phyloP scores from a whole-genome alignment of 2,888 invertebrate species.

The Tinea semifulvella region DNA sequence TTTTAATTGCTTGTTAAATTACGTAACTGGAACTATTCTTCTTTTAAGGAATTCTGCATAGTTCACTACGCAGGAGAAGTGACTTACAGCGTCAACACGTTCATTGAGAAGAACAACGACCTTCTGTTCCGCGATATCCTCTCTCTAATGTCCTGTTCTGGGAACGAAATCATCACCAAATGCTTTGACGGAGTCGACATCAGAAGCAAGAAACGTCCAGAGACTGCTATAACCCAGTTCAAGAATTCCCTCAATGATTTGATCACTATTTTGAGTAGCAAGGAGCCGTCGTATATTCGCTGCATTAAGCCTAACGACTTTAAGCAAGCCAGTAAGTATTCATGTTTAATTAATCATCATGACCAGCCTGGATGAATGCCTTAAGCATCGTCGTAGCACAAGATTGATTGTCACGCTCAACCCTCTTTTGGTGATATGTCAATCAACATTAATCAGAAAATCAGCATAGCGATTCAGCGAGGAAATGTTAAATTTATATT shows the following conservation, averaged over 20 bases:
- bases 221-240: slow-evolving; percentile 91
- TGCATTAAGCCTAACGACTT: slow-evolving; percentile 94
- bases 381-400: no score
- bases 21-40: no score
- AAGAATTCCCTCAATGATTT: slow-evolving; percentile 86
- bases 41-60: slow-evolving; percentile 81
- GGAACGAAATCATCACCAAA: slow-evolving; percentile 44
- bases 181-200: slow-evolving; percentile 63
- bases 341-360: not conserved
- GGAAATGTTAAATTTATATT: no score
- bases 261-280: slow-evolving; percentile 89
- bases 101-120: slow-evolving; percentile 95
- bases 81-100: slow-evolving; percentile 86
- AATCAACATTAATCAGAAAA: no score
- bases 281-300: slow-evolving; percentile 92
- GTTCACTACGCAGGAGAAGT: slow-evolving; percentile 94
- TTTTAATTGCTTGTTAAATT: no score
- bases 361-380: no score
- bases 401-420: no score
- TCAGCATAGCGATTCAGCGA: no score
- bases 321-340: slow-evolving; percentile 70
- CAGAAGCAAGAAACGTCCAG: slow-evolving; percentile 82
- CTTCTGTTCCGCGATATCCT: slow-evolving; percentile 87
- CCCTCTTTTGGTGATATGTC: no score
- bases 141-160: slow-evolving; percentile 75